These are phyloP conservation scores for Lasioglossum pauxillum DNA, from an alignment of 2,888 invertebrate genomes.

Conservation along the genomic window DNA sequence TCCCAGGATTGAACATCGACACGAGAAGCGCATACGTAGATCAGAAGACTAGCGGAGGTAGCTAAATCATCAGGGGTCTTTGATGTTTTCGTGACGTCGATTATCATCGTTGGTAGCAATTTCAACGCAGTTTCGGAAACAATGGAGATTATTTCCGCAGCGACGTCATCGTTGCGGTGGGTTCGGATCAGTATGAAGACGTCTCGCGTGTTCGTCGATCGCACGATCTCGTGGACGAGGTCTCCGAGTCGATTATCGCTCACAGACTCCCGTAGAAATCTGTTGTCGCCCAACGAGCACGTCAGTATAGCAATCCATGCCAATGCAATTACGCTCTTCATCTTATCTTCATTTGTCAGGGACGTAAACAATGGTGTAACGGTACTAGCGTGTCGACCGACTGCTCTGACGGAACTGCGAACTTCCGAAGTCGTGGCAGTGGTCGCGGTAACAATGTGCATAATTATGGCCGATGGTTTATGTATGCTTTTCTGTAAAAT, in stretches of 20 bases:
- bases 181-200: background rate
- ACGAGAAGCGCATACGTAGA: slow-evolving; percentile 6
- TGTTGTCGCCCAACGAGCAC: background rate
- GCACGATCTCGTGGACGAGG: background rate
- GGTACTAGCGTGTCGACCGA: background rate
- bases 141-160: background rate
- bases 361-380: background rate
- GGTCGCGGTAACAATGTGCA: background rate
- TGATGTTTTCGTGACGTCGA: background rate
- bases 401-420: background rate
- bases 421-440: background rate
- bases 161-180: background rate
- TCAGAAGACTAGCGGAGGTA: slow-evolving; percentile 3
- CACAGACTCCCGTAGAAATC: background rate
- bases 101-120: background rate
- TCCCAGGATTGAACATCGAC: background rate
- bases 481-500: background rate
- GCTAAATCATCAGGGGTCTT: background rate
- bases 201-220: slow-evolving; percentile 1
- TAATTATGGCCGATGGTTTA: slow-evolving; percentile 1
- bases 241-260: background rate
- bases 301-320: background rate
- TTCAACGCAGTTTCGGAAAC: background rate
- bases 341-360: background rate
- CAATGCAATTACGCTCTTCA: background rate